phyloP scores from a whole-genome alignment of 2,113 vertebrate genomes.

The Python bivittatus region DNA sequence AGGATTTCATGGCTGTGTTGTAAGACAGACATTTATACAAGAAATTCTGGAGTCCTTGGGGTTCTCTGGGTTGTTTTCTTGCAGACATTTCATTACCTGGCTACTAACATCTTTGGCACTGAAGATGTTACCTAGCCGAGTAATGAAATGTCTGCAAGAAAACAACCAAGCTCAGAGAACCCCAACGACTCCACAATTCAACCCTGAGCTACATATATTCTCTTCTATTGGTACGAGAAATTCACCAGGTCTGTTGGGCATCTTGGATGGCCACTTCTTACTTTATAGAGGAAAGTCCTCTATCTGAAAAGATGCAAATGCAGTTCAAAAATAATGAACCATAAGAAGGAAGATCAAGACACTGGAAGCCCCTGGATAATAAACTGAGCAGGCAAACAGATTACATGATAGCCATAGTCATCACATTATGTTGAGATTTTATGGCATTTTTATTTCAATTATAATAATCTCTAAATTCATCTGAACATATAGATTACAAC shows the following conservation, averaged over 20 bases:
- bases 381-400: neutral
- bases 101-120: too few species aligned
- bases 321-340: neutral
- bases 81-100: too few species aligned
- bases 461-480: neutral
- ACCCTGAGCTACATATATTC: too few species aligned
- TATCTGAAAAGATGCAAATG: neutral
- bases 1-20: neutral
- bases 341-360: neutral
- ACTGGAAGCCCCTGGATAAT: neutral
- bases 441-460: neutral
- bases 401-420: neutral
- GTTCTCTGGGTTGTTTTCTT: too few species aligned
- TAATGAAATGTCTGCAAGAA: too few species aligned
- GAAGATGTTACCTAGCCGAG: too few species aligned
- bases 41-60: too few species aligned
- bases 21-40: neutral
- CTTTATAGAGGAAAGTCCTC: neutral
- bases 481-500: neutral
- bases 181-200: too few species aligned
- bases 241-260: neutral
- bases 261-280: neutral
- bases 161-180: too few species aligned
- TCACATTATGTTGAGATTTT: neutral
- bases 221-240: too few species aligned